phyloP scores from a whole-genome alignment of 1,140 invertebrate species.

The Leptinotarsa undecemlineata region DNA sequence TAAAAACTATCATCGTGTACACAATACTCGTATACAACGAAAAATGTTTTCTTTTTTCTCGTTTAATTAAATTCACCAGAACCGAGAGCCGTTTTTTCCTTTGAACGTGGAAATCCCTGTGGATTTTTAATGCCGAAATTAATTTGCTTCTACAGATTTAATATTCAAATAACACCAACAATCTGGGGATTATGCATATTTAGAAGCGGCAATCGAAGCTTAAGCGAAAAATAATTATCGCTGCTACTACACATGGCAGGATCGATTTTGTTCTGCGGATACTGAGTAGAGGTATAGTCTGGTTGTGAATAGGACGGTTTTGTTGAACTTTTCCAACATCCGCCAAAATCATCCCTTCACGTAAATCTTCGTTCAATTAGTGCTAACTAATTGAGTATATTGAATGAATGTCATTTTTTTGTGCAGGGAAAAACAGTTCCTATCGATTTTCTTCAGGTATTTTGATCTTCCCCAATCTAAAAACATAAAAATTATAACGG shows the following conservation, averaged over 20 bases:
- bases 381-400: no score
- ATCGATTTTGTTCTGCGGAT: neutral
- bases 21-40: neutral
- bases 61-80: neutral
- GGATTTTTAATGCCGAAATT: neutral
- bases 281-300: no score
- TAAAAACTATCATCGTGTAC: no score
- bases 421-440: no score
- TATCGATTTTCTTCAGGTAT: no score
- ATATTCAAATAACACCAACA: slow-evolving; percentile 8
- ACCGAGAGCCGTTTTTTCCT: neutral
- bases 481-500: no score
- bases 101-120: neutral
- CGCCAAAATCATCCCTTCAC: no score
- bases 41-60: neutral
- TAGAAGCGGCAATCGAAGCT: slow-evolving; percentile 5
- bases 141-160: slow-evolving; percentile 1
- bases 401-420: no score
- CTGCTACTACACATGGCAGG: neutral
- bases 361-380: no score
- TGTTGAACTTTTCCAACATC: no score
- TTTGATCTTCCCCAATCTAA: no score
- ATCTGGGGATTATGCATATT: neutral
- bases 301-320: no score
- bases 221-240: neutral